These are phyloP conservation scores for Oceanodroma tethys DNA, from an alignment of 2,113 vertebrate species.

Conservation along the genomic window DNA sequence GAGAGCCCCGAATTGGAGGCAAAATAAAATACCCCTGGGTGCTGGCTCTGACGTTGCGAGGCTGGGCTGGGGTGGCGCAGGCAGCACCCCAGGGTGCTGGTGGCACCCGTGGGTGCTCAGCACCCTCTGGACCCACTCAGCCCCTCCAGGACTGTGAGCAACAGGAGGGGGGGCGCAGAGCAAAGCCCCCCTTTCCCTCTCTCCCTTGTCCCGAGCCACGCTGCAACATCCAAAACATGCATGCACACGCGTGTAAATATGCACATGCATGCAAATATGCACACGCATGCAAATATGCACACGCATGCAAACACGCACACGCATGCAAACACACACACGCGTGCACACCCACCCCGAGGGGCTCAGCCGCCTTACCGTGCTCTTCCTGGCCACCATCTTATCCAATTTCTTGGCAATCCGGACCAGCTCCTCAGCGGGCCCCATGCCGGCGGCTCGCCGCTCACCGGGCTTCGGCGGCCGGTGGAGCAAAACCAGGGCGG, in stretches of 20 bases:
- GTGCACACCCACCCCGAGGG: not conserved
- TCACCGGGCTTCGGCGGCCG: not conserved
- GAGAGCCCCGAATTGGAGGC: not conserved
- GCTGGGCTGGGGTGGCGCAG: no score
- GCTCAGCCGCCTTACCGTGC: constrained; percentile 79
- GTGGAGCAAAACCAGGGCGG: fast-evolving
- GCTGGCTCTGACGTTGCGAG: fast-evolving
- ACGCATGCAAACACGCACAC: no score
- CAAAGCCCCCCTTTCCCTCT: no score
- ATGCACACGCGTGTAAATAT: fast-evolving
- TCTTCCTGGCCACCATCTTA: constrained; percentile 95
- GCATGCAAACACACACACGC: no score
- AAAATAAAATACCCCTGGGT: not conserved
- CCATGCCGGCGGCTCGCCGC: constrained; percentile 70
- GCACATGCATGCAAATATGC: fast-evolving
- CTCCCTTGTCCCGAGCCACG: fast-evolving
- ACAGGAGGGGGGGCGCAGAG: not conserved
- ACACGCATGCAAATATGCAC: fast-evolving
- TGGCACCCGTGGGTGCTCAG: not conserved
- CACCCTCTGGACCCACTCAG: not conserved
- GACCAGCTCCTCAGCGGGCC: constrained; percentile 86
- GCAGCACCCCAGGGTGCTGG: not conserved
- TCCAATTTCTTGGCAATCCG: constrained; percentile 90
- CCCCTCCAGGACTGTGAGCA: fast-evolving
- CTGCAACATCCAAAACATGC: not conserved